Evolutionary conservation across 2,113 vertebrate species (phyloP), one percentile per base, ranked within the genome.

Genomic region (Eurypyga helias): DNA sequence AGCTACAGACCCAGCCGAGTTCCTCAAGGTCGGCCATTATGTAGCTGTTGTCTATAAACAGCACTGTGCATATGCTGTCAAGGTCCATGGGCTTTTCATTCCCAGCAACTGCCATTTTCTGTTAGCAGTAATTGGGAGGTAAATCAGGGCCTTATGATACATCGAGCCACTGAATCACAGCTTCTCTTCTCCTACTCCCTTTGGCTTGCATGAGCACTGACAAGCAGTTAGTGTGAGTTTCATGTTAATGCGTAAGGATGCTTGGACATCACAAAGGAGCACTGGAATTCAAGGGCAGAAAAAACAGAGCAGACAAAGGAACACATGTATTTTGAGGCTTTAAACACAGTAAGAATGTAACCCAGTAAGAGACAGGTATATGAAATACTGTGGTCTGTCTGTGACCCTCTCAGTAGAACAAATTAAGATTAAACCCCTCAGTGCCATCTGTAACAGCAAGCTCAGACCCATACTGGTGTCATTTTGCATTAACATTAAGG

Each of bases 21-120:
- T 96, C 83, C 49, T 96, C 69, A 93, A 89, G 89, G 93, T 91
- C 87, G 89, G 81, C 52, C 65, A 10, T 78, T 94, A 60, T 36
- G 65, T 76, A 65, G 65, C 57, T 82, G 57, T 57, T 87, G 77
- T 91, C 84, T 91, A 65, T 72, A 91, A 95, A 93, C 94, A 95
- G 48, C 73, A 72, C 64, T 85, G 77, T 89, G 52, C 58, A 69
- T 60, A 64, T 45, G 69, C 77, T 88, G 62, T 91, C 91, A 91
- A 91, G 91, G 87, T 95, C 65, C 66, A 76, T 0, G 7, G 89
- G 70, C 84, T 94, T 94, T 94, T 91, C 29, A 71, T 89, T 91
- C 38, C 69, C 36, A 67, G 81, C 73, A 93, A 69, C 45, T 94
- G 87, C 65, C 70, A 58, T 87, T 96, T 96, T 84, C 77, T 91